A percentile compares a stretch with the other conserved stretches of the same genome.
phyloP scores from a whole-genome alignment of 37 sponge, comb jelly and placozoan species.

The Beroe forskalii region DNA sequence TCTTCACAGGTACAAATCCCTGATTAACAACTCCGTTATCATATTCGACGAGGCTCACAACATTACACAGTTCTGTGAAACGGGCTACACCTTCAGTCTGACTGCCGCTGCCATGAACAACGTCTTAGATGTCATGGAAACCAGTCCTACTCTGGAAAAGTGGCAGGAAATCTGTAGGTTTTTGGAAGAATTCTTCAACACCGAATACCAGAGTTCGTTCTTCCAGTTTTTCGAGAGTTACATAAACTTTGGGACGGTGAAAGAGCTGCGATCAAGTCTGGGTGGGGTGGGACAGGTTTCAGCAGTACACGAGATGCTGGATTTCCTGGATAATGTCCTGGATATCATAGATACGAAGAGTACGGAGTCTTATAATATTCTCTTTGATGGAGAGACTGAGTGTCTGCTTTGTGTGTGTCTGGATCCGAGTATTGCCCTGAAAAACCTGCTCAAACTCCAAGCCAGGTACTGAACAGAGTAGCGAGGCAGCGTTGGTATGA shows the following conservation, averaged over 20 bases:
- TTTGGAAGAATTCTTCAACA: background rate
- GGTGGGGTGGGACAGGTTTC: background rate
- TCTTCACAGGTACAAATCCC: background rate
- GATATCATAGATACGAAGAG: background rate
- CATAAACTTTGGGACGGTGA: conserved; percentile 1
- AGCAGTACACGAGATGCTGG: background rate
- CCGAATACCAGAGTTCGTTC: background rate
- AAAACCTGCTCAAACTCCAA: background rate
- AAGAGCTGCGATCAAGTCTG: background rate
- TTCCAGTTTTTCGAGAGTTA: conserved; percentile 40
- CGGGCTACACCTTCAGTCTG: conserved; percentile 27
- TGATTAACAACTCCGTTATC: conserved; percentile 11
- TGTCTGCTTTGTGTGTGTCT: conserved; percentile 21
- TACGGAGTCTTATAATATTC: conserved; percentile 19
- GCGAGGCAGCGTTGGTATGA: too few species aligned
- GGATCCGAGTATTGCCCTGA: conserved; percentile 43
- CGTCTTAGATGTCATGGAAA: background rate
- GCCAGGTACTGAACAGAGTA: too few species aligned
- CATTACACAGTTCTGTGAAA: conserved; percentile 50
- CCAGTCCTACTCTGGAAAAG: background rate
- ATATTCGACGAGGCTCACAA: conserved; percentile 63
- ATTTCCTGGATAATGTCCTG: conserved; percentile 10
- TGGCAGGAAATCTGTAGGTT: background rate
- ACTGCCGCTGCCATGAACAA: background rate
- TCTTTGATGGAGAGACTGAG: background rate